Base-by-base conservation (phyloP, 2,888 invertebrate genomes). In the Drosophila helvetica region DNA sequence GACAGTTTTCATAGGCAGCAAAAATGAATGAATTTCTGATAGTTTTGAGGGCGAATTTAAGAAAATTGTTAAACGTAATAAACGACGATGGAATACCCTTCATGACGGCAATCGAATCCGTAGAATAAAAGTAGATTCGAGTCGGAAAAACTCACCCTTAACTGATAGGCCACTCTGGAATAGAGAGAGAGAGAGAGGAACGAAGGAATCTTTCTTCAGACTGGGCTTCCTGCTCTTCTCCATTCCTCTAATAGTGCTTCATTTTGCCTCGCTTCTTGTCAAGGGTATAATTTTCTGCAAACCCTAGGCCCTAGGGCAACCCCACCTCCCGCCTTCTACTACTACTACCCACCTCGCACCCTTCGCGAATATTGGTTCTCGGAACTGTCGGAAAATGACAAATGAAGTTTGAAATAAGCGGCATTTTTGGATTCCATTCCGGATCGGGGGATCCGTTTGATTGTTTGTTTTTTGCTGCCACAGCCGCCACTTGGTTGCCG, bases 401-500 rank as follows among this genome's bases (percentile, higher is more conserved):
- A 85, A 85, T 85, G 86, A 88, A 88, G 88, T 86, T 88, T 86
- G 80, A 84, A 84, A 80, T 88, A 86, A 88, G 80, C 84, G 80
- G 15, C 38, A 15, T 38, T 66, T 72, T 86, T 71, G 86, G 71
- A 38, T 38, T n/a, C 38, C 38, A 38, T 38, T n/a, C n/a, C 38
- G 15, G 38, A 38, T 38, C 38, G 38, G 38, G 38, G n/a, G 38
- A 86, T 82, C 70, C 86, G 74, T 74, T 79, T 75, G 78, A 75
- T 83, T 88, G 80, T 80, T 88, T 88, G 87, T 81, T 74, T 64
- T 54, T 70, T 42, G 38, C 66, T 48, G 54, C 51, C 68, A 19
- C 30, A 25, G 38, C 38, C 19, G 38, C 68, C 38, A 42, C 57
- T 56, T 46, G 55, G 43, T 33, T n/a, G 50, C 12, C 17, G 60